These are phyloP conservation scores for Saccostrea glomerata DNA, from an alignment of 1,140 invertebrate genomes.

Conservation along the genomic window DNA sequence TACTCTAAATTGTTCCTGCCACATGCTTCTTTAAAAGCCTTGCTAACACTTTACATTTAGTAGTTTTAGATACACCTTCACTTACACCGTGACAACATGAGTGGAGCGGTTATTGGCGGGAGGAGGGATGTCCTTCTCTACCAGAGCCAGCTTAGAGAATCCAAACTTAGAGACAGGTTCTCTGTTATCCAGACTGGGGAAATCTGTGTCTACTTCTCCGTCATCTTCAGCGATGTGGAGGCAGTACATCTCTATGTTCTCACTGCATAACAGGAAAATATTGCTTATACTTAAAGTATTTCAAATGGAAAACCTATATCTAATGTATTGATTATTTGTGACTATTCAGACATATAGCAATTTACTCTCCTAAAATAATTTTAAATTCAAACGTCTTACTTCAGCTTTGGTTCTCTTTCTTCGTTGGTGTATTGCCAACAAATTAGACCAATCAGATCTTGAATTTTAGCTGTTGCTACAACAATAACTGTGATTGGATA, in stretches of 20 bases:
- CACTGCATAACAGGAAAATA: constrained; percentile 69
- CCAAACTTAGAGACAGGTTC: constrained; percentile 96
- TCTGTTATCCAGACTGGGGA: constrained; percentile 91
- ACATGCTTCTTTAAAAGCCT: no score
- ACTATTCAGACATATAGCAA: not conserved
- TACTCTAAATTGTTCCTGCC: no score
- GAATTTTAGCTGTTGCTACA: constrained; percentile 90
- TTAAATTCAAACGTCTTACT: constrained; percentile 67
- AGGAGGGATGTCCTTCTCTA: constrained; percentile 81
- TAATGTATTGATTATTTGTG: not conserved
- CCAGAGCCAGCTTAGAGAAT: constrained; percentile 92
- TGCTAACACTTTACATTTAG: not conserved
- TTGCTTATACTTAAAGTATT: no score
- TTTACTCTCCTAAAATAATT: not conserved
- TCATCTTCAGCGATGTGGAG: constrained; percentile 97
- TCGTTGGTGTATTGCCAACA: constrained; percentile 85
- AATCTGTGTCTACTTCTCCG: constrained; percentile 96
- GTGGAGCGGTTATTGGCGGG: constrained; percentile 60
- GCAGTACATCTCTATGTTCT: constrained; percentile 70
- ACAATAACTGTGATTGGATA: constrained; percentile 93
- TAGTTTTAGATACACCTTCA: constrained; percentile 32
- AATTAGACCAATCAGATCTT: constrained; percentile 95
- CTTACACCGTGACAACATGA: constrained; percentile 75
- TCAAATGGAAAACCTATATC: no score
- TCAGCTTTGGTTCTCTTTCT: constrained; percentile 79